Percentiles rank a stretch among this genome's conserved stretches.
Conservation (phyloP, 2,113 vertebrate species). For the Telmatochromis brachygnathus region DNA sequence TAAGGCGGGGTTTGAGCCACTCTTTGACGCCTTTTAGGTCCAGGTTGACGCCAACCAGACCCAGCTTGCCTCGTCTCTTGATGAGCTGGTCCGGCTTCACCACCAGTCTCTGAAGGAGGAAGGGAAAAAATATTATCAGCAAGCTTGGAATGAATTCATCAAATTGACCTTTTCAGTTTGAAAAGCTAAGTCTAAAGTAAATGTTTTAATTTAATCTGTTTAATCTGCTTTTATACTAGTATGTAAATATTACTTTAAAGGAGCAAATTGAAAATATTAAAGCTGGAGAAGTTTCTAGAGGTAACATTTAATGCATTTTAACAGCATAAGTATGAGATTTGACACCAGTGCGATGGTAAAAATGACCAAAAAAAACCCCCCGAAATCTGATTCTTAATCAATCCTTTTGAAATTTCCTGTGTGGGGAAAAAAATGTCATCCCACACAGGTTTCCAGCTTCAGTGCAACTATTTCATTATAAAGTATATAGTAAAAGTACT, state of each 20-base stretch:
- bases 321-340: neutral
- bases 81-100: slow-evolving; percentile 98
- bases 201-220: neutral
- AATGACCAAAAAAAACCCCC: neutral
- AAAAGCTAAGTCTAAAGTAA: neutral
- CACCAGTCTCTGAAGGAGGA: slow-evolving; percentile 76
- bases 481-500: neutral
- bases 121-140: neutral
- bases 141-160: neutral
- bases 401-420: neutral
- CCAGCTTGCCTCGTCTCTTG: slow-evolving; percentile 94
- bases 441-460: neutral
- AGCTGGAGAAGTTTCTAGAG: neutral
- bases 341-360: fast-evolving
- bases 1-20: slow-evolving; percentile 86
- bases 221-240: neutral
- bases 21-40: slow-evolving; percentile 81
- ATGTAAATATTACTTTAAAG: neutral
- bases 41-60: slow-evolving; percentile 88
- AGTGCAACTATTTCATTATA: neutral
- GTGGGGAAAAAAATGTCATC: neutral
- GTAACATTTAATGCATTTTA: neutral
- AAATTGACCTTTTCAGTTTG: neutral
- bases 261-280: neutral
- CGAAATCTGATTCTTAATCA: neutral